Conservation (phyloP, 2,888 invertebrate genomes). For the Galerucella pusilla region DNA sequence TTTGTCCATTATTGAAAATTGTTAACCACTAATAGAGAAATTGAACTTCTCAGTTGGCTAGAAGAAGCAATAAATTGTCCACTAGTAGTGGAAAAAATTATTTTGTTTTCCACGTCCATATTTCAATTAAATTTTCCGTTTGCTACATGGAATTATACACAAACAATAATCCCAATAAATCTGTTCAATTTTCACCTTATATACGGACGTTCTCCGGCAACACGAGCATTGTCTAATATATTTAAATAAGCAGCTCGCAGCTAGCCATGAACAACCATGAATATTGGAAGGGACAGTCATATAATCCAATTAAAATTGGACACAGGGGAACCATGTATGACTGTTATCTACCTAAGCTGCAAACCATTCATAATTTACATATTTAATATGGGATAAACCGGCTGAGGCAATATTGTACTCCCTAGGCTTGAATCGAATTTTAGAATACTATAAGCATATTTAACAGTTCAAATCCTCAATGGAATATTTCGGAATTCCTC, state of each 20-base stretch:
- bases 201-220: background rate
- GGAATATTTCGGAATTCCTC: conserved; percentile 43
- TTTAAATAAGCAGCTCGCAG: conserved; percentile 35
- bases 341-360: conserved; percentile 62
- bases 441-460: conserved; percentile 51
- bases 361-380: conserved; percentile 62
- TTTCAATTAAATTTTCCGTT: background rate
- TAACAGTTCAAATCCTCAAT: conserved; percentile 51
- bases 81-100: too few relatives aligned
- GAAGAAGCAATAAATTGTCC: too few relatives aligned
- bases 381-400: conserved; percentile 57
- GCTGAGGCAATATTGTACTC: conserved; percentile 39
- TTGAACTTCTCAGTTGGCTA: too few relatives aligned
- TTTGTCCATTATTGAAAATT: too few relatives aligned
- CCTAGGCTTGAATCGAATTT: conserved; percentile 43
- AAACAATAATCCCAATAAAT: conserved; percentile 21
- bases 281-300: conserved; percentile 54
- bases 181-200: conserved; percentile 24
- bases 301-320: conserved; percentile 64
- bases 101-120: background rate
- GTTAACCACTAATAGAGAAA: too few relatives aligned
- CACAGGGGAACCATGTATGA: conserved; percentile 60
- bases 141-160: background rate
- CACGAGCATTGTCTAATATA: conserved; percentile 33
- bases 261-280: conserved; percentile 33